Base-by-base conservation (phyloP, 2,113 vertebrate species). In the Siniperca knerii region DNA sequence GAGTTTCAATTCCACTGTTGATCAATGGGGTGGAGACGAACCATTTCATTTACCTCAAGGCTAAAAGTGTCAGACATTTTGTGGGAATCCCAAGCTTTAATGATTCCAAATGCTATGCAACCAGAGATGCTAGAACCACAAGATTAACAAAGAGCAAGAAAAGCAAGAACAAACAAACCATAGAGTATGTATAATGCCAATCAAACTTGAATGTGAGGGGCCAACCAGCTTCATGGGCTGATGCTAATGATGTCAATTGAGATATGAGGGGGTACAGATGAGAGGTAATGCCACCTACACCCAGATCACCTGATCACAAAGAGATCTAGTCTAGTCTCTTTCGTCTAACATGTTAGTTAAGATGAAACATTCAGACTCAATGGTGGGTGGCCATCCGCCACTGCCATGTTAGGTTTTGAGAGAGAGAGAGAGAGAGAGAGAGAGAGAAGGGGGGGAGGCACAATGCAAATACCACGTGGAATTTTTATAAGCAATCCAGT, bases 11-110 rank as follows among this genome's bases (percentile, higher is more conserved):
- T 90, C 73, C 83, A 83, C 78, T 90, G 90, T 84, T 95, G 94
- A 95, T 93, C 91, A 92, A 88, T 92, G 88, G 81, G 87, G 87
- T 90, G 84, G 88, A 90, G 90, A 93, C 72, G 11, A 87, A 75
- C 70, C 78, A 58, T 89, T 93, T 90, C 65, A 92, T 89, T 91
- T 85, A 93, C 83, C 90, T 93, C 84, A 57, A 90, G 88, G 93
- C 84, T 69, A 79, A 85, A 90, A 35, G 55, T 87, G 81, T 78
- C 81, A 70, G 87, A 89, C 67, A 68, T 77, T 91, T 87, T 82
- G 79, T 50, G 15, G 85, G 66, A 82, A 82, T 69, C 54, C 75
- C 54, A n/a, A 42, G 54, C 67, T 75, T 62, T 77, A 79, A 78
- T 77, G 58, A 55, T 40, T 75, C 21, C 12, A 25, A 81, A 82